Evolutionary conservation across 30 jellyfish, hydroid and myxozoan genomes (phyloP).

Genomic region (Aurelia coerulea): DNA sequence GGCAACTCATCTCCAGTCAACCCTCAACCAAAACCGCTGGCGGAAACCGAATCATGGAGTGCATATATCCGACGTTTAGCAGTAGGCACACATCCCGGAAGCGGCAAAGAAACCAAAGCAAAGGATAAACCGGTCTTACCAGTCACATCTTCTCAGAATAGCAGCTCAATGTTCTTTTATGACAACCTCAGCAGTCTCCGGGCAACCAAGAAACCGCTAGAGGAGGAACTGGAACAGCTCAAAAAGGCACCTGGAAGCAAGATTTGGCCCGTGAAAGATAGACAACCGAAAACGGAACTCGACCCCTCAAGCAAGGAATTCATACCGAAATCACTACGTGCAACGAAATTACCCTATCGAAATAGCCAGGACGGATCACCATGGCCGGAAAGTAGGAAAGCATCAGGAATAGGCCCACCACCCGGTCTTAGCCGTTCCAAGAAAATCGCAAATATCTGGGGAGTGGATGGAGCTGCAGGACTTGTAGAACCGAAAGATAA

Average conservation of each 20-base stretch:
- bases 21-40: constrained; percentile 25
- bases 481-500: constrained; percentile 31
- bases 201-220: constrained; percentile 80
- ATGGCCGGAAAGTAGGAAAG: constrained; percentile 73
- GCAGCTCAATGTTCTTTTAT: constrained; percentile 95
- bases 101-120: constrained; percentile 14
- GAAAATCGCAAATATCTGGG: constrained; percentile 79
- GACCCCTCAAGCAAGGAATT: constrained; percentile 98
- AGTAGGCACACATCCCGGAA: constrained; percentile 67
- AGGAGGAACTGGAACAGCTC: constrained; percentile 49
- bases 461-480: constrained; percentile 44
- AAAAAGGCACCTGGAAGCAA: constrained; percentile 82
- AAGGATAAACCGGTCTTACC: constrained; percentile 45
- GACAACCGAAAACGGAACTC: constrained; percentile 67
- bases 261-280: constrained; percentile 33
- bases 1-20: constrained; percentile 69
- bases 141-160: constrained; percentile 44
- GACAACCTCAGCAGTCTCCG: constrained; percentile 97
- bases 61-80: constrained; percentile 72
- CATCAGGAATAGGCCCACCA: constrained; percentile 67
- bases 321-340: constrained; percentile 87
- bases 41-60: constrained; percentile 69
- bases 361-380: constrained; percentile 43
- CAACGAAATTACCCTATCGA: constrained; percentile 48
- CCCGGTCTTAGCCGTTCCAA: constrained; percentile 86